Conservation (phyloP, 2,113 vertebrate species). For the Tiliqua scincoides region DNA sequence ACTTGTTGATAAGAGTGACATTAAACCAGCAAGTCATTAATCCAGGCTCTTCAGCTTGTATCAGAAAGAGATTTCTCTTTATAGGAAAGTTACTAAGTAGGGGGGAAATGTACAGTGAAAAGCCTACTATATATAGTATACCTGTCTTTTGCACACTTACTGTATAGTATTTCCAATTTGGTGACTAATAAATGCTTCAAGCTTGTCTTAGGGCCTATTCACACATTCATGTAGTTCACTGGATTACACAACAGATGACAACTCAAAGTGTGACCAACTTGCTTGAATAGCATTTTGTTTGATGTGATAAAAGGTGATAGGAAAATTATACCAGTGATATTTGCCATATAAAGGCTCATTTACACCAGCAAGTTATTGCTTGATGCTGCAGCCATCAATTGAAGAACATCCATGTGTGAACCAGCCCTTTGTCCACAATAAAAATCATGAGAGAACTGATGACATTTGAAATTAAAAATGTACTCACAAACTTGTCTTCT, state of each 20-base stretch:
- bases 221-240: background rate
- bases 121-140: constrained; percentile 36
- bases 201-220: background rate
- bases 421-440: background rate
- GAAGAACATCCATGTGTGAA: background rate
- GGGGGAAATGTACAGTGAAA: constrained; percentile 21
- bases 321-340: background rate
- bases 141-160: background rate
- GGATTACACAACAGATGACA: background rate
- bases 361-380: background rate
- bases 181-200: background rate
- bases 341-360: background rate
- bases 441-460: background rate
- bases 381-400: background rate
- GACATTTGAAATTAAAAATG: background rate
- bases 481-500: background rate
- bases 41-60: background rate
- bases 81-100: constrained; percentile 21
- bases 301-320: background rate
- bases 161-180: background rate
- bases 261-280: background rate
- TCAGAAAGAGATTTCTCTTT: constrained; percentile 39
- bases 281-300: background rate
- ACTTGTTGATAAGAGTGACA: constrained; percentile 30
- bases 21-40: constrained; percentile 47